Evolutionary conservation across 2,113 vertebrate genomes (phyloP).

Genomic region (Microcebus griseorufus): DNA sequence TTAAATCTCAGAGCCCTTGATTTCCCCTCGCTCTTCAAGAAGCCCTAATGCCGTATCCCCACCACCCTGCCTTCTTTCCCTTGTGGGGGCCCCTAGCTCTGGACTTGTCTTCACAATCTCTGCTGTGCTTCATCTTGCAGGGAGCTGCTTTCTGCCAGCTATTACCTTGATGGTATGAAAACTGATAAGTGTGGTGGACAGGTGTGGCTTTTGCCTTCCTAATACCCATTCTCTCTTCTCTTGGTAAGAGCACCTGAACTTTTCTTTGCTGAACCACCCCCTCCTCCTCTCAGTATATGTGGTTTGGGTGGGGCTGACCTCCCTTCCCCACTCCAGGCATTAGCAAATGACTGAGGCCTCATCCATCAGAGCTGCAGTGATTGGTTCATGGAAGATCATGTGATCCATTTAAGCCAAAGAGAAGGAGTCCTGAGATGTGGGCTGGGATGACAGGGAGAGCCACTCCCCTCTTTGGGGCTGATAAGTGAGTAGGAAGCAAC

Average conservation of each 20-base stretch:
- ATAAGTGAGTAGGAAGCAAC: neutral
- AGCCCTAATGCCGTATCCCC: too few species aligned
- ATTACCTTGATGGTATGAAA: neutral
- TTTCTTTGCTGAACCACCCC: neutral
- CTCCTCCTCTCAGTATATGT: neutral
- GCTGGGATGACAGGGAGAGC: neutral
- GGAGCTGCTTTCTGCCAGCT: neutral
- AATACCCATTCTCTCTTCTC: neutral
- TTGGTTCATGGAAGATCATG: neutral
- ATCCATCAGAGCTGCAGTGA: neutral
- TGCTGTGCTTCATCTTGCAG: neutral
- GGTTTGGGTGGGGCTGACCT: too few species aligned
- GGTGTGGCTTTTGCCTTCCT: neutral
- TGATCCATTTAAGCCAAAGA: neutral
- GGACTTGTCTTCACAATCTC: neutral
- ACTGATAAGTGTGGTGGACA: neutral
- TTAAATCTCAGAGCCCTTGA: neutral
- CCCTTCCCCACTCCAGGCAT: neutral
- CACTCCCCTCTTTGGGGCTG: neutral
- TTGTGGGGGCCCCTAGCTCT: rapidly evolving
- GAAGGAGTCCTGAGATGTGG: neutral
- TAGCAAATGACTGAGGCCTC: neutral
- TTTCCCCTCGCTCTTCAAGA: neutral
- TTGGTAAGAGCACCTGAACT: neutral
- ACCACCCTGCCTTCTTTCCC: neutral